Base-by-base conservation (phyloP, 2,113 vertebrate species). In the Steatornis caripensis region DNA sequence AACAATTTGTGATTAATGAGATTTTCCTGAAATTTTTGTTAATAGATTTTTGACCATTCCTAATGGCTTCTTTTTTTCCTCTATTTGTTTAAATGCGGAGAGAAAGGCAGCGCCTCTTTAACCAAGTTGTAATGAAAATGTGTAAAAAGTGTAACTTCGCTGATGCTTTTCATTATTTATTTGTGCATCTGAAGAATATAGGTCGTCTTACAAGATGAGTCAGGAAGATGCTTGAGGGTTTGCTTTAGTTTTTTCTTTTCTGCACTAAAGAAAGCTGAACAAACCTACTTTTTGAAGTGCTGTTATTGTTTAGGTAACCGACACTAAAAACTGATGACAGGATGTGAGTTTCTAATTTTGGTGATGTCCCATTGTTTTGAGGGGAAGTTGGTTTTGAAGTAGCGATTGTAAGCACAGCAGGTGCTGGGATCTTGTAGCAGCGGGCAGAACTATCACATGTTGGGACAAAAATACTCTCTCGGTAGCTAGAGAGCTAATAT, bases 261-360 rank as follows among this genome's bases (percentile, higher is more conserved):
- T 75, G 78, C 43, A 15, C 18, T 74, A 85, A 81, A 81, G 54
- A 84, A 79, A 92, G 32, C 66, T 10, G 23, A 87, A 69, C 37
- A 93, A 91, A 78, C 22, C 65, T 80, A 34, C 53, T 96, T 60
- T 95, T 68, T 93, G 66, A 94, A 84, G 36, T 77, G 62, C 64
- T 82, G 36, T 85, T 94, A 70, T 62, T 96, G 46, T 96, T 97
- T 95, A 96, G 94, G 86, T 94, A 95, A 81, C 69, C 36, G 37
- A 65, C 77, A 89, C 62, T 66, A 66, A 93, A 90, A 83, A 49
- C 22, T 0, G 37, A 32, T 66, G 84, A 89, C 95, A 97, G 85
- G 89, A 95, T 96, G 70, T 60, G 76, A 89, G 82, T 96, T 95
- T 87, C 95, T 95, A 95, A 97, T 90, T 97, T 96, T 93, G 70